Conservation (phyloP, 2,888 invertebrate species). For the Clostera curtula region DNA sequence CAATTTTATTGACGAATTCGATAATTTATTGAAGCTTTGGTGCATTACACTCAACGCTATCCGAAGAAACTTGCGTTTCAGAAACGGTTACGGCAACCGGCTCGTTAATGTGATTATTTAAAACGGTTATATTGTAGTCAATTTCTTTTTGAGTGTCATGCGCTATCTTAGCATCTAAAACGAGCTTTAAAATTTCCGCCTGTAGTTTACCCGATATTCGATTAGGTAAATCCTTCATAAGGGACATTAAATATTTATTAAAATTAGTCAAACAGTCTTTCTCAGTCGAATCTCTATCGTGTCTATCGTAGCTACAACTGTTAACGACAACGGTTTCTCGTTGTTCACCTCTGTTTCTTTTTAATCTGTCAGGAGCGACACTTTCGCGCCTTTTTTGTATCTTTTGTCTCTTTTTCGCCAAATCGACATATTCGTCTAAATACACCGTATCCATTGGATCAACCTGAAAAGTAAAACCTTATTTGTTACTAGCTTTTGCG, state of each 20-base stretch:
- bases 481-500: neutral
- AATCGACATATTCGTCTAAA: conserved; percentile 7
- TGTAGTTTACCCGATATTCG: conserved; percentile 28
- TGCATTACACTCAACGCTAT: too few species aligned
- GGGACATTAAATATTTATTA: conserved; percentile 28
- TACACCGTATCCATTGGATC: conserved; percentile 12
- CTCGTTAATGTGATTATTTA: too few species aligned
- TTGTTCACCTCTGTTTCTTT: neutral
- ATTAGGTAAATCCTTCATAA: conserved; percentile 34
- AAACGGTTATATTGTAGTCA: too few species aligned
- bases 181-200: conserved; percentile 29
- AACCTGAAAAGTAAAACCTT: conserved; percentile 9
- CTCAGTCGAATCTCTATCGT: conserved; percentile 2
- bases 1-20: too few species aligned
- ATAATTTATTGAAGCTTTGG: too few species aligned
- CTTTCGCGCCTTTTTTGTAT: neutral
- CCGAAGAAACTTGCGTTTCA: too few species aligned
- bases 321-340: too few species aligned
- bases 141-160: neutral
- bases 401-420: neutral
- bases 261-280: conserved; percentile 28
- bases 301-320: too few species aligned
- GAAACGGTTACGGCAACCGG: neutral
- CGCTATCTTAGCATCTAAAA: conserved; percentile 11
- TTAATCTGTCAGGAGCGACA: neutral